phyloP scores from a whole-genome alignment of 2,113 vertebrate species.

The Loxodonta africana region DNA sequence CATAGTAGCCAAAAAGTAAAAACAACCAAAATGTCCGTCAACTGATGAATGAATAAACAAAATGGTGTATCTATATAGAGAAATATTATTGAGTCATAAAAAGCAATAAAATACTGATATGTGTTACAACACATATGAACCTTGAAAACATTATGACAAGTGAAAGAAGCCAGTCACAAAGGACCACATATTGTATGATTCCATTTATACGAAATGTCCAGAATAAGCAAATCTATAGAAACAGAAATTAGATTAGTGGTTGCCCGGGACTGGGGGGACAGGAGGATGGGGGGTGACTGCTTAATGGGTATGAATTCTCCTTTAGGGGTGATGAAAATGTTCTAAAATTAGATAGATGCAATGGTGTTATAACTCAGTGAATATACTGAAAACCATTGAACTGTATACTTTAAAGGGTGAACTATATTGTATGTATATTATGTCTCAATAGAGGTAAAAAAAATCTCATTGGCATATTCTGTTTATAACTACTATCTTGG shows the following conservation, averaged over 20 bases:
- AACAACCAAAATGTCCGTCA: neutral
- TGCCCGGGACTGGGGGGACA: neutral
- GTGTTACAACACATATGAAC: neutral
- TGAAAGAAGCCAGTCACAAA: too few species aligned
- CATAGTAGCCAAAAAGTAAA: neutral
- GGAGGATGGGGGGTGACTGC: neutral
- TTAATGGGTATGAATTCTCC: neutral
- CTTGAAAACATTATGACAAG: too few species aligned
- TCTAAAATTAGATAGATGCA: slow-evolving; percentile 35
- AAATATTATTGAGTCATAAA: slow-evolving; percentile 15
- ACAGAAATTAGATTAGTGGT: neutral
- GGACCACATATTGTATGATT: too few species aligned
- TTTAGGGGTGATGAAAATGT: neutral
- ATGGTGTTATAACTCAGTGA: neutral
- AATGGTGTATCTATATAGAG: neutral
- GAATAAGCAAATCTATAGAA: neutral
- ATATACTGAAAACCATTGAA: neutral
- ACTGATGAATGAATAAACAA: neutral
- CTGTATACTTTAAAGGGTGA: neutral
- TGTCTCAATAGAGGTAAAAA: slow-evolving; percentile 36
- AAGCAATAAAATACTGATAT: slow-evolving; percentile 22
- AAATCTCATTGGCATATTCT: neutral
- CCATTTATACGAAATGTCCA: neutral
- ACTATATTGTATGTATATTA: neutral
- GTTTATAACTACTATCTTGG: neutral